Base-by-base conservation (phyloP, 2,888 invertebrate genomes). In the Diarsia rubi region DNA sequence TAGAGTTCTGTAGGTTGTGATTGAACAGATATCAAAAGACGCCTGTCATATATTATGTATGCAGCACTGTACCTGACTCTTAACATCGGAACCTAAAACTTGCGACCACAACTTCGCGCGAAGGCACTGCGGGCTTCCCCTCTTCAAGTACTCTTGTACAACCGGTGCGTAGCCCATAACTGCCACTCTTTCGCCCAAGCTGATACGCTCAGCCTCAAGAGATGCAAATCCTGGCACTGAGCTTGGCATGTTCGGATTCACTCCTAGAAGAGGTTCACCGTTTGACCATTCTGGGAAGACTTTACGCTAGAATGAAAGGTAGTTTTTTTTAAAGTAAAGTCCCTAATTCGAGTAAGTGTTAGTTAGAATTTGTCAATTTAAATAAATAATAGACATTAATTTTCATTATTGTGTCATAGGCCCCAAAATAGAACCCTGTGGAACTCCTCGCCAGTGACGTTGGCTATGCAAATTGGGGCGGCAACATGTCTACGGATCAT, bases 71-170 rank as follows among this genome's bases (percentile, higher is more conserved):
- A 98, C 98, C 93, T 97, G 97, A 74, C 97, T 92, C 88, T 97
- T 97, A 4, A 98, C 96, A 87, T 98, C 98, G 63, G 98, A 98
- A 31, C 98, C 99, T 19, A 99, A 96, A 14, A 99, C 98, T 84
- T 98, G 98, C 0, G 98, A 97, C 99, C 99, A 99, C 1, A 99
- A 97, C 79, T 97, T 97, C 0, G 98, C 98, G 21, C 99, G 97
- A 62, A 98, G 96, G 81, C 97, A 97, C 84, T 98, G 97, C 0
- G 99, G 98, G 87, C 98, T 98, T 24, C 99, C 98, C 84, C 97
- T 97, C 95, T 99, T 99, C 19, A 99, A 95, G 92, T 98, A 98
- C 95, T 99, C 99, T 93, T 99, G 99, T 57, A 98, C 98, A 52
- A 99, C 97, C 0, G 99, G 99, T 0, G 99, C 98, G 91, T 99